phyloP scores from a whole-genome alignment of 2,888 invertebrate species.

The Stenoptilia bipunctidactyla region DNA sequence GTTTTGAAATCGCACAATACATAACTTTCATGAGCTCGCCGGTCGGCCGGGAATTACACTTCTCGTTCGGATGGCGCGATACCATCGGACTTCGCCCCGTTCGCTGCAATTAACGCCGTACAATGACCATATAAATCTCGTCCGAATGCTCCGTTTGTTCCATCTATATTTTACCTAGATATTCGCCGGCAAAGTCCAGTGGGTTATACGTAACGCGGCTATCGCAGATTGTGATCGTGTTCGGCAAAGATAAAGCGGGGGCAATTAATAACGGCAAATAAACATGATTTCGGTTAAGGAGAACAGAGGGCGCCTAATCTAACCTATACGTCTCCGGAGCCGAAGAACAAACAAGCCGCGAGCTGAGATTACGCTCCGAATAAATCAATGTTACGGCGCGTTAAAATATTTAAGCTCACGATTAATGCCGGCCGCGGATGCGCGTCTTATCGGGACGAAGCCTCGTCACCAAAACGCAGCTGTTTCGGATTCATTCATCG shows the following conservation, averaged over 20 bases:
- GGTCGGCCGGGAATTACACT: constrained; percentile 38
- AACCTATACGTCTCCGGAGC: constrained; percentile 60
- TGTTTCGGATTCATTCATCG: constrained; percentile 20
- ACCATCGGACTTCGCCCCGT: constrained; percentile 56
- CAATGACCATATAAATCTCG: constrained; percentile 66
- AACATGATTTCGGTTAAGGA: constrained; percentile 28
- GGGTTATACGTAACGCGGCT: constrained; percentile 16
- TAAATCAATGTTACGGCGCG: constrained; percentile 71
- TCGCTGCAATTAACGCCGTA: constrained; percentile 64
- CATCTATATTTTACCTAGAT: constrained; percentile 26
- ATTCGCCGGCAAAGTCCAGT: constrained; percentile 28
- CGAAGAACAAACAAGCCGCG: constrained; percentile 66
- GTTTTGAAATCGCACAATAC: constrained; percentile 29
- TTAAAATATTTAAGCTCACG: constrained; percentile 70
- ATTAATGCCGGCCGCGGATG: constrained; percentile 56
- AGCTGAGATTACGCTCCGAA: constrained; percentile 62
- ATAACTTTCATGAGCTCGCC: constrained; percentile 27
- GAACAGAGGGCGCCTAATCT: constrained; percentile 51
- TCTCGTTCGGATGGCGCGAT: constrained; percentile 51
- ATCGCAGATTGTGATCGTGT: neutral
- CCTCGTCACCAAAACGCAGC: constrained; percentile 22
- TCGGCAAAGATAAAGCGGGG: constrained; percentile 23
- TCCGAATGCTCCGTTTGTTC: constrained; percentile 48
- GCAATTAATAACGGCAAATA: constrained; percentile 37
- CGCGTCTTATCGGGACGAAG: constrained; percentile 47